phyloP scores from a whole-genome alignment of 2,797 vertebrate species.

The Gymnoscopelus braueri region DNA sequence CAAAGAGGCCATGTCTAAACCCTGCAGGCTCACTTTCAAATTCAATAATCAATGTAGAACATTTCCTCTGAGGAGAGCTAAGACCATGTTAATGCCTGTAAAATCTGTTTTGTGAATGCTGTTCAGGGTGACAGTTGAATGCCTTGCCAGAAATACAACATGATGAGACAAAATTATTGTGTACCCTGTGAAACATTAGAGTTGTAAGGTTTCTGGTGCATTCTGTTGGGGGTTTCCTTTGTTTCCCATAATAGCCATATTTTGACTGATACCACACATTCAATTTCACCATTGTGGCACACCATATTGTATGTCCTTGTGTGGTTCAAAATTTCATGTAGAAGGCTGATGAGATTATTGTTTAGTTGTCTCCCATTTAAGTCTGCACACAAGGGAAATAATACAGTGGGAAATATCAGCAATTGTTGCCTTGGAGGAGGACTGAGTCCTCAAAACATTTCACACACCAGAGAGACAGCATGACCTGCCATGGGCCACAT shows the following conservation, averaged over 20 bases:
- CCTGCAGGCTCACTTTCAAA: conserved; percentile 33
- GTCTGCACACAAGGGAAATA: conserved; percentile 25
- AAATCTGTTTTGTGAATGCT: conserved; percentile 55
- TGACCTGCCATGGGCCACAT: conserved; percentile 39
- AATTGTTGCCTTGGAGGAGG: conserved; percentile 42
- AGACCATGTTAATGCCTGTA: conserved; percentile 38
- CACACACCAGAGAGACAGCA: conserved; percentile 63
- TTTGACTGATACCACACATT: no score
- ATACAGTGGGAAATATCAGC: conserved; percentile 30
- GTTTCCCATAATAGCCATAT: no score
- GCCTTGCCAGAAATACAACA: conserved; percentile 35
- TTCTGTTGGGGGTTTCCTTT: neutral
- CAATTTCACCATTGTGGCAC: no score
- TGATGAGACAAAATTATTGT: conserved; percentile 36
- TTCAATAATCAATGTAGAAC: conserved; percentile 52
- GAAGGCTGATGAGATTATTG: no score
- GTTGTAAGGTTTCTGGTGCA: neutral
- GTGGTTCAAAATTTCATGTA: no score
- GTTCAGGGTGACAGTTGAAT: conserved; percentile 40
- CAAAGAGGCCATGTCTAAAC: conserved; percentile 37
- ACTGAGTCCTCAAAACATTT: conserved; percentile 47
- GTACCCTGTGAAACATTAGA: neutral
- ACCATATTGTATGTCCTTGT: no score
- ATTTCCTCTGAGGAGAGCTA: conserved; percentile 35
- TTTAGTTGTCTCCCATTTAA: no score